phyloP scores from a whole-genome alignment of 2,888 invertebrate genomes.

The Pyralis farinalis region DNA sequence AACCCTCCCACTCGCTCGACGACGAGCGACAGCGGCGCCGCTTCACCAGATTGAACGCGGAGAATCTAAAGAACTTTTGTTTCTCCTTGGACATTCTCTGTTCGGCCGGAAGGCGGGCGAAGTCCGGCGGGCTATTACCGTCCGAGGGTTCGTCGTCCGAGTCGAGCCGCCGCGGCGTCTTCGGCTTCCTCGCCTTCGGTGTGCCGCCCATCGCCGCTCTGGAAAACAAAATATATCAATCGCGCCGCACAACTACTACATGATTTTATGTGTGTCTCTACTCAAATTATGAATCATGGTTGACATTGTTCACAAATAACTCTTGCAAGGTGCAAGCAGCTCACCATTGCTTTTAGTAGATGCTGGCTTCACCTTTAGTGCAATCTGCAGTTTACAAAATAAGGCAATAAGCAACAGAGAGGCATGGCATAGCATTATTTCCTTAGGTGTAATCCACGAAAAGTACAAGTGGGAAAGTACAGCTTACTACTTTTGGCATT shows the following conservation, averaged over 20 bases:
- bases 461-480: too few species aligned
- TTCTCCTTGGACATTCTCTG: conserved; percentile 91
- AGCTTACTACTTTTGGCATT: too few species aligned
- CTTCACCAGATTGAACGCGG: conserved; percentile 88
- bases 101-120: conserved; percentile 79
- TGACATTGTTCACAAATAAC: too few species aligned
- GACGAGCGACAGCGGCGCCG: conserved; percentile 57
- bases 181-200: conserved; percentile 52
- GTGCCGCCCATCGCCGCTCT: conserved; percentile 49
- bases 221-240: conserved; percentile 14
- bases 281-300: too few species aligned
- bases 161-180: conserved; percentile 43
- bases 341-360: too few species aligned
- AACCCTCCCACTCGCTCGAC: conserved; percentile 63
- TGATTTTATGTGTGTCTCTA: too few species aligned
- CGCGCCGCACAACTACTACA: not conserved
- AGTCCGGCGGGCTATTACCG: conserved; percentile 61
- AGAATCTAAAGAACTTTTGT: conserved; percentile 91
- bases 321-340: too few species aligned
- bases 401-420: too few species aligned
- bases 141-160: conserved; percentile 74
- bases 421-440: too few species aligned
- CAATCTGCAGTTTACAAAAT: too few species aligned
- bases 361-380: too few species aligned
- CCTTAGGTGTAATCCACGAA: too few species aligned